Evolutionary conservation across 1,140 invertebrate genomes (phyloP), one percentile per base, ranked within the genome.

Genomic region (Lycorma delicatula): DNA sequence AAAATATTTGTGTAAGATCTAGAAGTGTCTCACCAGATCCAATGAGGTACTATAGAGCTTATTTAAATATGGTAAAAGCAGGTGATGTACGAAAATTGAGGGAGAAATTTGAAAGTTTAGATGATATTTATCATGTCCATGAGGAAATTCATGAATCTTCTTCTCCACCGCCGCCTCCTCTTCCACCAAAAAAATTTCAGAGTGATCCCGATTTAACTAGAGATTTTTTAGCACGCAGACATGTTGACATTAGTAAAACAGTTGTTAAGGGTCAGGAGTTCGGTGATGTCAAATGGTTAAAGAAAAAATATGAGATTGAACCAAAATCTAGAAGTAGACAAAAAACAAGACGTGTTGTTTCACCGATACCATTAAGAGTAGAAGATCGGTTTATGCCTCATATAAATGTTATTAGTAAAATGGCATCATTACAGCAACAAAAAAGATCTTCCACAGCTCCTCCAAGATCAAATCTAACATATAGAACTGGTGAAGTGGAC

Each of bases 321-420:
- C 68, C 64, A 56, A 68, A 75, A 20, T 74, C 75, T 5, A 67
- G 79, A 25, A 75, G 76, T 12, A 70, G 78, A 2, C 68, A 74
- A 6, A 72, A 78, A 25, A 76, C 73, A 66, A 72, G 76, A 50
- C 77, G 76, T 25, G 70, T 72, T 22, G 73, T 79, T 12, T 78
- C 81, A 9, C 82, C 84, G 0, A 80, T 84, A 28, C 82, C 82
- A 23, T 70, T 86, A 25, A 73, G 78, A n/a, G 72, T 77, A 1
- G 82, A 82, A 36, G 82, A 90, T 65, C 76, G 87, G 3, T 81
- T 81, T 46, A 89, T 92, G 86, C 89, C 89, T 0, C 87, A 87
- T 65, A 91, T 91, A 29, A 89, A 93, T 66, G 82, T 92, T 1
- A 91, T 91, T 60, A 90, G 87, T 65, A 90, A 90, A 71, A 81